A percentile compares a stretch with the other conserved stretches of the same genome.
phyloP scores from a whole-genome alignment of 2,888 invertebrate genomes.

The Xanthorhoe designata region DNA sequence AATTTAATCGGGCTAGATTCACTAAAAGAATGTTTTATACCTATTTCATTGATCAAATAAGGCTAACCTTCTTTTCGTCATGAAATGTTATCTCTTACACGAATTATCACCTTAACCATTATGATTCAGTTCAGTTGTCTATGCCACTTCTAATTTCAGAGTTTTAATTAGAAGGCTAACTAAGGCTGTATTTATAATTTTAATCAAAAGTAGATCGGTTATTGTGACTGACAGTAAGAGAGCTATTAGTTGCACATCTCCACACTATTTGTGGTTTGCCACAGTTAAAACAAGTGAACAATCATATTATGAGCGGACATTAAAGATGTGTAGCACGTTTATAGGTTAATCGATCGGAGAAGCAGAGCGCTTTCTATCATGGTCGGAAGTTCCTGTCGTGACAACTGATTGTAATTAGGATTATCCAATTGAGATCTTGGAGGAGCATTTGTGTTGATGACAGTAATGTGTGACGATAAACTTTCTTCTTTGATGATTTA shows the following conservation, averaged over 20 bases:
- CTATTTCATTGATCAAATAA: no score
- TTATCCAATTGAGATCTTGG: background rate
- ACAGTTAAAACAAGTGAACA: constrained; percentile 21
- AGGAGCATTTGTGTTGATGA: background rate
- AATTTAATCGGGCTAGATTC: no score
- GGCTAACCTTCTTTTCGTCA: no score
- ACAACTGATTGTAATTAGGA: constrained; percentile 2
- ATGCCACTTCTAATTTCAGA: background rate
- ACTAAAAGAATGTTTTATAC: no score
- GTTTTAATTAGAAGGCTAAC: no score
- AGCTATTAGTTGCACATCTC: constrained; percentile 2
- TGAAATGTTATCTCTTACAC: no score
- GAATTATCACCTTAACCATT: no score
- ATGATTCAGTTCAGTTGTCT: no score
- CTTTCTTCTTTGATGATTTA: no score
- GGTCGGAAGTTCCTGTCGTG: constrained; percentile 25
- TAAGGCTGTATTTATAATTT: background rate
- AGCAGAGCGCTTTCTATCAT: constrained; percentile 32
- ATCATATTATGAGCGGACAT: constrained; percentile 17
- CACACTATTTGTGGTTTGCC: constrained; percentile 23
- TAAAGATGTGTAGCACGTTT: constrained; percentile 30
- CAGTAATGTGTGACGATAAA: background rate
- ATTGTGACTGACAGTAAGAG: no score
- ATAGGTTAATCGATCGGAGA: constrained; percentile 45
- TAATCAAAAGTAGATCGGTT: no score